Evolutionary conservation across 2,797 vertebrate genomes (phyloP), one percentile per base, ranked within the genome.

Genomic region (Columba guinea): DNA sequence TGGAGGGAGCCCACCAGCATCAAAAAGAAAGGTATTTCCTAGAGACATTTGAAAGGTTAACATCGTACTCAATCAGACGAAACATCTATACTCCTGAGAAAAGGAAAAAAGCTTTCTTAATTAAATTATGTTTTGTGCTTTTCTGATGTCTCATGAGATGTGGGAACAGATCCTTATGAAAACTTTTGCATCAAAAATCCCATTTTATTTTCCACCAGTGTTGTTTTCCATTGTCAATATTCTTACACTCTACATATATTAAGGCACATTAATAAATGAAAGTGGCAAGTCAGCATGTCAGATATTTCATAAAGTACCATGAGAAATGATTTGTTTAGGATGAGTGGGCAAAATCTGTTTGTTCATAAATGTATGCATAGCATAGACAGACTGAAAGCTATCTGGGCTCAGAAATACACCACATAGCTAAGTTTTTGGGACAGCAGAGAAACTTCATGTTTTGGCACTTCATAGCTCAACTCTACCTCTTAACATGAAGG

Each of bases 341-440:
- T 92, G 87, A 67, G 20, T 71, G 59, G 67, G 95, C 56, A 95
- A 94, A 96, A 93, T 70, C 71, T 82, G 71, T 96, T 95, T 91
- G 80, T 68, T 96, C 87, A 77, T 49, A 84, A 94, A 91, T 49
- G 51, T 44, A 13, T 67, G 60, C 35, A n/a, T 27, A 79, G 13
- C 32, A 78, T 3, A 39, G n/a, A 22, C 4, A 35, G 21, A 55
- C 5, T 37, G 14, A n/a, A 75, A 75, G 18, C 53, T 68, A 77
- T 62, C 35, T 27, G 27, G 34, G 48, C 37, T 93, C 41, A 81
- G 53, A 93, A 56, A 41, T 16, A 58, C 2, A 70, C 7, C 32
- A 24, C 21, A 27, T 7, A 82, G 10, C 22, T 35, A 13, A 87
- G n/a, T 23, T 74, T 84, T 51, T 53, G 34, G 49, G 39, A 63